phyloP scores from a whole-genome alignment of 2,888 invertebrate genomes.

The Andrena bucephala region DNA sequence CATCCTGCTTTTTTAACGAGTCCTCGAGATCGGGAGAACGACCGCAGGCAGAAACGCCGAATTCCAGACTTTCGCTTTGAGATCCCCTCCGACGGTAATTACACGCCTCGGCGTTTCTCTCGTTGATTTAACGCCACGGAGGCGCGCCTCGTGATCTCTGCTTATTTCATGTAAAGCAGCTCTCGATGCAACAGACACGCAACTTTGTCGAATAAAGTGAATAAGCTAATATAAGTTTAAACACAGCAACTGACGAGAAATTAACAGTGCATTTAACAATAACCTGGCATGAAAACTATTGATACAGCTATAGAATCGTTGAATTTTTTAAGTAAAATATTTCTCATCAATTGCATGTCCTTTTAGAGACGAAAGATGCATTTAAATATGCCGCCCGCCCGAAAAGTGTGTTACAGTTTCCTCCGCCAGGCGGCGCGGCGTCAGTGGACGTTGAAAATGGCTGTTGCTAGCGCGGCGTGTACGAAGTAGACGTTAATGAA shows the following conservation, averaged over 20 bases:
- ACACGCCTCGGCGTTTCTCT: neutral
- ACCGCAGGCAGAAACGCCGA: conserved; percentile 1
- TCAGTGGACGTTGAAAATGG: neutral
- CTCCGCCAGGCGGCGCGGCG: neutral
- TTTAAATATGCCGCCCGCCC: neutral
- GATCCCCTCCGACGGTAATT: conserved; percentile 3
- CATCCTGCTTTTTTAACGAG: neutral
- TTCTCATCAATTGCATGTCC: neutral
- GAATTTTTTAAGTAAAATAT: too few species aligned
- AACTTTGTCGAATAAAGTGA: too few species aligned
- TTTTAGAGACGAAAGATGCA: neutral
- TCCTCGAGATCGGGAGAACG: neutral
- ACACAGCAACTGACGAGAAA: too few species aligned
- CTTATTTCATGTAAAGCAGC: neutral
- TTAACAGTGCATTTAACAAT: too few species aligned
- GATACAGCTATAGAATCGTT: too few species aligned
- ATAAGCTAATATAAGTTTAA: too few species aligned
- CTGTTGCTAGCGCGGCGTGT: neutral
- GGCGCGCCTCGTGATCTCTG: neutral
- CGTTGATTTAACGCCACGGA: neutral
- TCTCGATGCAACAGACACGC: too few species aligned
- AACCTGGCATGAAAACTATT: too few species aligned
- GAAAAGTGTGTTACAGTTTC: neutral
- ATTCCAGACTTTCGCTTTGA: conserved; percentile 4
- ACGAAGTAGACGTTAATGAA: neutral